Conservation (phyloP, 2,888 invertebrate genomes). For the Argyresthia goedartella region DNA sequence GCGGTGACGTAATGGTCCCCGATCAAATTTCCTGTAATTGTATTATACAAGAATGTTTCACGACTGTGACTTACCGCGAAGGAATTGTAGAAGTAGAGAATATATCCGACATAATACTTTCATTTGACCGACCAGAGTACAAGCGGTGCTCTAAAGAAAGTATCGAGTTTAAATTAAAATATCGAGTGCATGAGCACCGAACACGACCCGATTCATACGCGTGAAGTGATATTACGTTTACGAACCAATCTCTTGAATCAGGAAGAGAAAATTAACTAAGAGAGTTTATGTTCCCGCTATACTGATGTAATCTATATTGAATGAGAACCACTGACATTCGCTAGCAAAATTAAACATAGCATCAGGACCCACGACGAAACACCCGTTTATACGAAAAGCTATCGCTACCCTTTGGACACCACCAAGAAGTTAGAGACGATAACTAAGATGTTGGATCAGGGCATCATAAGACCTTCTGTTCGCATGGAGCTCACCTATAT, state of each 20-base stretch:
- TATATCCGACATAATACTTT: no score
- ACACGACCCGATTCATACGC: background rate
- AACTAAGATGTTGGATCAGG: background rate
- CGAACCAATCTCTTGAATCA: no score
- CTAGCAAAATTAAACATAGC: background rate
- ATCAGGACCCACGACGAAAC: background rate
- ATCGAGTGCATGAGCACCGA: conserved; percentile 7
- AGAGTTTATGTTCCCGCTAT: conserved; percentile 11
- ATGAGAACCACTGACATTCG: conserved; percentile 6
- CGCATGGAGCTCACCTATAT: no score
- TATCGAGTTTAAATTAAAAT: no score
- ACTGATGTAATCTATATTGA: conserved; percentile 16
- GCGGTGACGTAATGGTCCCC: no score
- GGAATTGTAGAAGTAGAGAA: no score
- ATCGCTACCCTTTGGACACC: background rate
- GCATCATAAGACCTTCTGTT: no score
- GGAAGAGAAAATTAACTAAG: no score
- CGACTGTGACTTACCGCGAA: no score
- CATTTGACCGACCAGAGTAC: conserved; percentile 10
- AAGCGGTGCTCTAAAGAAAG: conserved; percentile 8
- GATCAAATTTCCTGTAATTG: no score
- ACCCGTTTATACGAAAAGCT: background rate
- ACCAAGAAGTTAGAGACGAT: background rate
- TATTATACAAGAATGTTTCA: conserved; percentile 15
- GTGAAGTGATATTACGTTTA: no score